phyloP scores from a whole-genome alignment of 2,113 vertebrate genomes.

The Rhadina sibilatrix region DNA sequence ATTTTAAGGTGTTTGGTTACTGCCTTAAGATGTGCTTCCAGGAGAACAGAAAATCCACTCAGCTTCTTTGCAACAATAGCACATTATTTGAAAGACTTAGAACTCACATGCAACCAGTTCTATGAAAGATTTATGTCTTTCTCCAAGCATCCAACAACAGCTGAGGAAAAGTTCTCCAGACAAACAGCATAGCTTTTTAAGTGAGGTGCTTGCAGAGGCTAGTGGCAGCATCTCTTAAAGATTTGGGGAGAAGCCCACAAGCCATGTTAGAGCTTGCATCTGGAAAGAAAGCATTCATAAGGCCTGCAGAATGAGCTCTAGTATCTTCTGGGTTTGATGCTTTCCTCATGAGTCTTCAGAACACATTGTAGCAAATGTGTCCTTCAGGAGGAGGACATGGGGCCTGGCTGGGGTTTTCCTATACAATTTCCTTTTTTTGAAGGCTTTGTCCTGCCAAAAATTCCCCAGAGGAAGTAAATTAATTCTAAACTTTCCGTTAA shows the following conservation, averaged over 20 bases:
- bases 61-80: not conserved
- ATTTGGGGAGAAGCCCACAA: not conserved
- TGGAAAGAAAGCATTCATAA: not conserved
- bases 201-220: not conserved
- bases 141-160: not conserved
- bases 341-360: not conserved
- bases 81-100: not conserved
- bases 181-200: not conserved
- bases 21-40: not conserved
- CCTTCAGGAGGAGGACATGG: not conserved
- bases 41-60: not conserved
- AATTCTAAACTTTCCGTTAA: not conserved
- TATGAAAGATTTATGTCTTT: not conserved
- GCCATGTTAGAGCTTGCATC: not conserved
- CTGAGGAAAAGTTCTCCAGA: not conserved
- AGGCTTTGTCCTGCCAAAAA: not conserved
- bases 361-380: fast-evolving
- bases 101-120: not conserved
- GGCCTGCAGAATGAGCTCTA: not conserved
- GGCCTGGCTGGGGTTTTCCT: not conserved
- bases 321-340: not conserved
- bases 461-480: not conserved
- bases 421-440: not conserved
- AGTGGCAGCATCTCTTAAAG: not conserved
- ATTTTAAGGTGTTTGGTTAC: not conserved